These are phyloP conservation scores for Gadopsis bispinosus DNA, from an alignment of 2,797 vertebrate genomes.

Conservation along the genomic window DNA sequence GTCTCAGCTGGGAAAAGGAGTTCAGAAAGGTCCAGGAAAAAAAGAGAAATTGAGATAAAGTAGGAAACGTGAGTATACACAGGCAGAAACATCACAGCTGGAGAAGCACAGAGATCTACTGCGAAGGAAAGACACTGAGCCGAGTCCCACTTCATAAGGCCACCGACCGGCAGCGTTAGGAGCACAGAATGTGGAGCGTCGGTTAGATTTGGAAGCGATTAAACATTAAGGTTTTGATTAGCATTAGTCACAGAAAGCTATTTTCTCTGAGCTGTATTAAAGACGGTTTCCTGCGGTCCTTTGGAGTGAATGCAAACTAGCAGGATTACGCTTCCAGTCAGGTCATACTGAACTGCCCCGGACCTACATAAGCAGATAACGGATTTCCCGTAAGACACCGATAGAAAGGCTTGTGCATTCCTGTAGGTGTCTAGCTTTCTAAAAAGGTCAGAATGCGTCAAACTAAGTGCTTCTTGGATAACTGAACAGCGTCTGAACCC, in stretches of 20 bases:
- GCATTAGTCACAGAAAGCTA: neutral
- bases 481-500: neutral
- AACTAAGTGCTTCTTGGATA: neutral
- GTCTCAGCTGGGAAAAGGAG: conserved; percentile 77
- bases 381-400: neutral
- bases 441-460: neutral
- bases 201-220: neutral
- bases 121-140: neutral
- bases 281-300: neutral
- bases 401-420: neutral
- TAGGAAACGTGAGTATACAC: conserved; percentile 54
- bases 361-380: no score
- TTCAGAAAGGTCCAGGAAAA: conserved; percentile 61
- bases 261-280: neutral
- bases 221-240: neutral
- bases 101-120: conserved; percentile 26
- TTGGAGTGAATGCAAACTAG: neutral
- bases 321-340: neutral
- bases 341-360: neutral
- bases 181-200: neutral
- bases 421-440: neutral
- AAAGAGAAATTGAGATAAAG: conserved; percentile 62
- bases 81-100: conserved; percentile 37
- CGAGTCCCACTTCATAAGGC: neutral
- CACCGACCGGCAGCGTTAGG: neutral